Conservation (phyloP, 2,888 invertebrate genomes). For the Nephrotoma appendiculata region DNA sequence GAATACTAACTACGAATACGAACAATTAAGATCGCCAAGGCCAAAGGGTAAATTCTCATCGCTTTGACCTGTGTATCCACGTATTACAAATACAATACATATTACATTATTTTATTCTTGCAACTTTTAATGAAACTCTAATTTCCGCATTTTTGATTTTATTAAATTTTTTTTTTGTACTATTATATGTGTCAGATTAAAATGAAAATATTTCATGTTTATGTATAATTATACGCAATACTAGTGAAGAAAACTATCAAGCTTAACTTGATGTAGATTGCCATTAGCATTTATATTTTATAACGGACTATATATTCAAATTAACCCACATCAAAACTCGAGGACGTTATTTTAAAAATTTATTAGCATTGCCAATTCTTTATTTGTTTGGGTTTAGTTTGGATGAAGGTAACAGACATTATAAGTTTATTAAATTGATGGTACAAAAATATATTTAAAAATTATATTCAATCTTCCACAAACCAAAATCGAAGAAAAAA, state of each 20-base stretch:
- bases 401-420: neutral
- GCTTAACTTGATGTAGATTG: neutral
- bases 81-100: too few species aligned
- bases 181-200: neutral
- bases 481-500: neutral
- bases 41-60: too few species aligned
- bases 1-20: too few species aligned
- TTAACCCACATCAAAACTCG: neutral
- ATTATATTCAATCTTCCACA: neutral
- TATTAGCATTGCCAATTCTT: neutral
- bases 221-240: neutral
- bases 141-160: neutral
- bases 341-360: neutral
- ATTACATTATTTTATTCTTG: too few species aligned
- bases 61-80: too few species aligned
- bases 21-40: too few species aligned
- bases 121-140: neutral
- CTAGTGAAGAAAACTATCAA: neutral
- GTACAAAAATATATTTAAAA: neutral
- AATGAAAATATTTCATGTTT: neutral
- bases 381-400: neutral
- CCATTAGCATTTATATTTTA: neutral
- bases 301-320: neutral
- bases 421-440: neutral
- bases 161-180: neutral